A percentile compares a stretch with the other conserved stretches of the same genome.
Conservation (phyloP, 2,113 vertebrate species). For the Ophiodon elongatus region DNA sequence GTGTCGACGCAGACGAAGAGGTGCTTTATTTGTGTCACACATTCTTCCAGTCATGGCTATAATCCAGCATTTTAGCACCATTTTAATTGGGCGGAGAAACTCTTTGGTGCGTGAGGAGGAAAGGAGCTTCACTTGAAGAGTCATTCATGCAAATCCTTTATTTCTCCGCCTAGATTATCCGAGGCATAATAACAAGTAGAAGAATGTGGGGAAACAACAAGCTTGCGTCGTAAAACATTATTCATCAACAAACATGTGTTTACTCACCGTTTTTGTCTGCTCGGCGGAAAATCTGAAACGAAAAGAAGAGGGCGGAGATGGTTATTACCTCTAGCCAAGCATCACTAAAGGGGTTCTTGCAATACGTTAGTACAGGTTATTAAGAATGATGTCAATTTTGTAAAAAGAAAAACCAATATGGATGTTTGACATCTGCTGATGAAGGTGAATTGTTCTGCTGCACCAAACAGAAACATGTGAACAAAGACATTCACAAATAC, state of each 20-base stretch:
- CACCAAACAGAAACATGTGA: slow-evolving; percentile 1
- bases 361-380: slow-evolving; percentile 31
- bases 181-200: slow-evolving; percentile 15
- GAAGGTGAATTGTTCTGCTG: not conserved
- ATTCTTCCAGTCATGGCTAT: slow-evolving; percentile 24
- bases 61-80: slow-evolving; percentile 45
- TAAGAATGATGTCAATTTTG: slow-evolving; percentile 10
- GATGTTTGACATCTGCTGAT: not conserved
- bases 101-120: slow-evolving; percentile 38
- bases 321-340: slow-evolving; percentile 24
- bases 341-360: slow-evolving; percentile 11
- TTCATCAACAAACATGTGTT: slow-evolving; percentile 24
- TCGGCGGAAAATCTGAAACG: slow-evolving; percentile 84
- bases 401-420: slow-evolving; percentile 22
- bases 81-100: slow-evolving; percentile 63
- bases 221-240: slow-evolving; percentile 25
- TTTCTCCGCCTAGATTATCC: slow-evolving; percentile 27
- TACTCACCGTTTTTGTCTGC: slow-evolving; percentile 87
- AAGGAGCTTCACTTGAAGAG: slow-evolving; percentile 25
- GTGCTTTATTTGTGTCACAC: slow-evolving; percentile 38
- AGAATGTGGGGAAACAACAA: slow-evolving; percentile 6
- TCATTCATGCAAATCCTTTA: slow-evolving; percentile 37
- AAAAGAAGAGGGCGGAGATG: slow-evolving; percentile 22
- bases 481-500: slow-evolving; percentile 7
- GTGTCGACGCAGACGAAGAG: slow-evolving; percentile 18